Percentiles rank a stretch among this genome's conserved stretches.
Conservation (phyloP, 1,140 invertebrate species). For the Dinothrombium tinctorium region DNA sequence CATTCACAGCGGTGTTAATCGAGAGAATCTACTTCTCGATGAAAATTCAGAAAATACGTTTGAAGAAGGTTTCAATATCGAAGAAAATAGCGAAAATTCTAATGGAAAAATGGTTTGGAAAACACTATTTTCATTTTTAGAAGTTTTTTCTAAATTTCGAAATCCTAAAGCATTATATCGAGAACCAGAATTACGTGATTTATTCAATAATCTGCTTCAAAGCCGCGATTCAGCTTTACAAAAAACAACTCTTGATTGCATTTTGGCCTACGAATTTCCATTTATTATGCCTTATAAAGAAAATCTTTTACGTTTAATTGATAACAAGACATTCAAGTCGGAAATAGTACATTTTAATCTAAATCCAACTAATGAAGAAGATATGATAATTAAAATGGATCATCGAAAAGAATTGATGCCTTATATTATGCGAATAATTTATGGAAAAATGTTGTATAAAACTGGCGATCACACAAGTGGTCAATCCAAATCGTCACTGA, state of each 20-base stretch:
- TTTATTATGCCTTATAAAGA: conserved; percentile 46
- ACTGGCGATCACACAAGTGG: conserved; percentile 41
- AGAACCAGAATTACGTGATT: conserved; percentile 25
- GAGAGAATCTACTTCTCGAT: neutral
- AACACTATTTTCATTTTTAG: conserved; percentile 17
- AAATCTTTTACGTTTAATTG: conserved; percentile 45
- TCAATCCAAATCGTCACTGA: conserved; percentile 37
- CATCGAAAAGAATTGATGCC: conserved; percentile 51
- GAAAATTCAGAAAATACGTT: conserved; percentile 11
- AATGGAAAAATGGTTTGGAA: conserved; percentile 3
- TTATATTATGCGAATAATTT: conserved; percentile 54
- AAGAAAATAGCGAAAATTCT: conserved; percentile 3
- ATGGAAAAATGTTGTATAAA: conserved; percentile 62
- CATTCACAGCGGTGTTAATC: neutral
- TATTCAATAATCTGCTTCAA: conserved; percentile 33
- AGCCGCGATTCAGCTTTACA: conserved; percentile 52
- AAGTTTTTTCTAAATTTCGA: conserved; percentile 44
- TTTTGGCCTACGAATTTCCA: conserved; percentile 57
- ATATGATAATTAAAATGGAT: conserved; percentile 35
- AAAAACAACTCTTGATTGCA: conserved; percentile 54
- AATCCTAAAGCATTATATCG: conserved; percentile 52
- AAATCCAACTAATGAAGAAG: conserved; percentile 47
- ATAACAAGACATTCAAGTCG: conserved; percentile 64
- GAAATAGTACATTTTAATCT: conserved; percentile 33
- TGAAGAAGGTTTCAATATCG: conserved; percentile 10